phyloP scores from a whole-genome alignment of 2,113 vertebrate species.

The Vimba vimba region DNA sequence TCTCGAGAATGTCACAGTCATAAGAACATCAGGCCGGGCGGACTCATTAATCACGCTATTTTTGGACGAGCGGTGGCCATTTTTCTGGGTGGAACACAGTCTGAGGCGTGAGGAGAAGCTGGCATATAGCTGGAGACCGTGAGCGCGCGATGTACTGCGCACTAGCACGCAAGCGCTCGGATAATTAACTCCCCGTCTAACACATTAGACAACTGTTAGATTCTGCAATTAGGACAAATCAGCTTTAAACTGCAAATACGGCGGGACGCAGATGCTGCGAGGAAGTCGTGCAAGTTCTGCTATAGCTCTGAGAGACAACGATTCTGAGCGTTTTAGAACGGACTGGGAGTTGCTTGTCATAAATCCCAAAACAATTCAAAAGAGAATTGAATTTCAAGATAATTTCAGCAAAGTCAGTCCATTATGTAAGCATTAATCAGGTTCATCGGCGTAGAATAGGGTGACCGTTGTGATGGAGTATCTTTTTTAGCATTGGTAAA shows the following conservation, averaged over 20 bases:
- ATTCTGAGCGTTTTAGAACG: neutral
- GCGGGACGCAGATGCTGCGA: constrained; percentile 5
- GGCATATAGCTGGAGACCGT: constrained; percentile 43
- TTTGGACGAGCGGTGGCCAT: constrained; percentile 29
- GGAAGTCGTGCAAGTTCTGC: neutral
- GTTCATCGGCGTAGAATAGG: neutral
- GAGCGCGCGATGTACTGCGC: neutral
- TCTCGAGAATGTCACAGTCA: constrained; percentile 23
- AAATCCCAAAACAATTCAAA: neutral
- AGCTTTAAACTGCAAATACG: constrained; percentile 45
- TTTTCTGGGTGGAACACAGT: neutral
- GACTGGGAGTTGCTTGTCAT: neutral
- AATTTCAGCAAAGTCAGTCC: neutral
- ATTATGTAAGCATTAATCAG: neutral
- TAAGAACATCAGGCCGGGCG: constrained; percentile 2
- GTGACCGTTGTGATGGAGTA: neutral
- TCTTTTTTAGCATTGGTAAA: neutral
- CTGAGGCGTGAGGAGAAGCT: neutral
- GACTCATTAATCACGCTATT: constrained; percentile 46
- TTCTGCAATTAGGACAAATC: constrained; percentile 48
- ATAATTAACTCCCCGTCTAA: constrained; percentile 50
- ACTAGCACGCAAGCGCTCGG: constrained; percentile 30
- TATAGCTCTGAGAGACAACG: neutral
- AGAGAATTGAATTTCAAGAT: neutral
- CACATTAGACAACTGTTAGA: constrained; percentile 45